Conservation (phyloP, 2,113 vertebrate genomes). For the Butorides virescens region DNA sequence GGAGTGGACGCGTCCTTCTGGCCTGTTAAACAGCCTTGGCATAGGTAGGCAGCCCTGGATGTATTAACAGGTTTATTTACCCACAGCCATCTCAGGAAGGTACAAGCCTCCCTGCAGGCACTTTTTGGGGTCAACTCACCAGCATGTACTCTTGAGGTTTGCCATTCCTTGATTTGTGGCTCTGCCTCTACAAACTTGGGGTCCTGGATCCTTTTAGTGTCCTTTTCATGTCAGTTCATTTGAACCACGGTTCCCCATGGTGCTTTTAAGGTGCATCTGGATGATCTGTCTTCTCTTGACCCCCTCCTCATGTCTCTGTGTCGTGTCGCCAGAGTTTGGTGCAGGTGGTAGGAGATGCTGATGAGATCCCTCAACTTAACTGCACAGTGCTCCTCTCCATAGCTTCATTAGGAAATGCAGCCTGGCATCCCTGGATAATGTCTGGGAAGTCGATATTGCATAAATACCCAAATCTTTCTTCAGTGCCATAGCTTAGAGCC, state of each 20-base stretch:
- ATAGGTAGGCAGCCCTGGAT: background rate
- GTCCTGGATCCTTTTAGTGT: background rate
- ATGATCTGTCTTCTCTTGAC: background rate
- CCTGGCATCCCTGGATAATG: background rate
- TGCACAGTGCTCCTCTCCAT: background rate
- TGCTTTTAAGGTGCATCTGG: background rate
- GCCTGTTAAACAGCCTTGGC: background rate
- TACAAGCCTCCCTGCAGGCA: background rate
- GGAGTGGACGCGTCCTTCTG: fast-evolving
- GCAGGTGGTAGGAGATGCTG: too few species aligned
- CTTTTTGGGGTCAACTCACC: background rate
- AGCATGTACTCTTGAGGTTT: background rate
- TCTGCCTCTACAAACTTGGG: background rate
- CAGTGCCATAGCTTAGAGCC: background rate
- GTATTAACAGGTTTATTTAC: background rate
- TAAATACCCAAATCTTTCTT: background rate
- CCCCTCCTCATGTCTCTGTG: background rate
- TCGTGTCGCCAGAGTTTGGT: background rate
- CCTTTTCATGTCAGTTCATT: background rate
- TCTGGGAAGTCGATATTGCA: background rate
- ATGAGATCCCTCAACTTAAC: background rate
- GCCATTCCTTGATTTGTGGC: background rate
- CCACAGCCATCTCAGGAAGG: background rate
- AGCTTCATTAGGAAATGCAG: background rate
- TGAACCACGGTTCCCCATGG: fast-evolving